phyloP scores from a whole-genome alignment of 2,113 vertebrate genomes.

The Notothenia coriiceps region DNA sequence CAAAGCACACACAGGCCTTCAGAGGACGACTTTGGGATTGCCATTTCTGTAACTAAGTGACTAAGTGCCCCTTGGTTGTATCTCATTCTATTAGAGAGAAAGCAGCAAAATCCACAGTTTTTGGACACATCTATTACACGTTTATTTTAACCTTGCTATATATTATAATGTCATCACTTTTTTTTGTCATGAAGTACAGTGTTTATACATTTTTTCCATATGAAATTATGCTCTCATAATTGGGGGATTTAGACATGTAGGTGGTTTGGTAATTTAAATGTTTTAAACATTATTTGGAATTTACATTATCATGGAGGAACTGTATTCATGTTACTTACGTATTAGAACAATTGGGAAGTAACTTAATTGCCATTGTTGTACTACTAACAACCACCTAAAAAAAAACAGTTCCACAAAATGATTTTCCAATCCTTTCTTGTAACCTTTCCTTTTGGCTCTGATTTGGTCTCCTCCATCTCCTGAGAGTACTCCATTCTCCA shows the following conservation, averaged over 20 bases:
- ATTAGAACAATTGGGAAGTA: too few species aligned
- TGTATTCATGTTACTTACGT: not conserved
- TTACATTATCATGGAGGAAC: not conserved
- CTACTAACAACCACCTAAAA: too few species aligned
- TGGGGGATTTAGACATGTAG: not conserved
- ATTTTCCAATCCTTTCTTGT: too few species aligned
- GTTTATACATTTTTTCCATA: not conserved
- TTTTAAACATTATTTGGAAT: not conserved
- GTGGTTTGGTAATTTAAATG: not conserved
- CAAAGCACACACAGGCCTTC: constrained; percentile 36
- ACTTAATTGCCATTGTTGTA: too few species aligned
- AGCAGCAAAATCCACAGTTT: not conserved
- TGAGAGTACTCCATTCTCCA: too few species aligned
- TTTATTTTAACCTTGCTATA: not conserved
- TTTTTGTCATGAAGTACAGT: not conserved
- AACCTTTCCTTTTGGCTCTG: too few species aligned
- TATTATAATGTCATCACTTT: not conserved
- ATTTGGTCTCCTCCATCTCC: too few species aligned
- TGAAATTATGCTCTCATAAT: not conserved
- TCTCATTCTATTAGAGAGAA: not conserved
- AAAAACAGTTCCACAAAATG: too few species aligned
- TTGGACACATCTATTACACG: not conserved
- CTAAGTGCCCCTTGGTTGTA: not conserved
- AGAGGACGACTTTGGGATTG: constrained; percentile 37
- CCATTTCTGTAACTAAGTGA: constrained; percentile 3